These are phyloP conservation scores for Eristalis intricaria DNA, from an alignment of 2,888 invertebrate genomes.

Conservation along the genomic window DNA sequence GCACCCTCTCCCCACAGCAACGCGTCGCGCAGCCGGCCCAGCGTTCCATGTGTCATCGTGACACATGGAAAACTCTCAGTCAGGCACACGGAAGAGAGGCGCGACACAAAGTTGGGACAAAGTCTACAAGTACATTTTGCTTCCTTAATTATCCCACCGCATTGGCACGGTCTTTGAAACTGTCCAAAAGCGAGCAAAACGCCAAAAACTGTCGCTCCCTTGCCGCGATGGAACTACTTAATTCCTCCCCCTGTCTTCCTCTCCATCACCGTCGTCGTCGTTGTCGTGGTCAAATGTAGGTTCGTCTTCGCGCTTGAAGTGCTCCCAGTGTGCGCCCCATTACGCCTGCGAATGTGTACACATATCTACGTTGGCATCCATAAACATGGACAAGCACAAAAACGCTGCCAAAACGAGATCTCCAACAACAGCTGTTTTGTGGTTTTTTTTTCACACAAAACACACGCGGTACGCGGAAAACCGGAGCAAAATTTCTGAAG, in stretches of 20 bases:
- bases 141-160: conserved; percentile 61
- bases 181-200: conserved; percentile 20
- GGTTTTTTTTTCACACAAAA: conserved; percentile 1
- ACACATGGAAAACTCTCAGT: conserved; percentile 38
- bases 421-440: conserved; percentile 62
- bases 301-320: conserved; percentile 41
- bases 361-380: conserved; percentile 36
- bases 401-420: conserved; percentile 70
- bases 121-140: conserved; percentile 48
- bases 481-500: conserved; percentile 49
- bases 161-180: conserved; percentile 29
- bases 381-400: conserved; percentile 67
- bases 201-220: not conserved
- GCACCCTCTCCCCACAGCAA: conserved; percentile 22
- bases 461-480: conserved; percentile 27
- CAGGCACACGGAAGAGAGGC: not conserved
- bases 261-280: not conserved
- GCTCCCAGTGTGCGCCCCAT: conserved; percentile 43
- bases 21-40: not conserved
- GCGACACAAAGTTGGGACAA: conserved; percentile 30
- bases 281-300: conserved; percentile 24
- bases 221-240: conserved; percentile 21
- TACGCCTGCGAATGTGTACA: conserved; percentile 18
- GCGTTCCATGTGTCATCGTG: conserved; percentile 47
- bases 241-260: conserved; percentile 1